These are phyloP conservation scores for Siniperca scherzeri DNA, from an alignment of 2,797 vertebrate genomes.

Conservation along the genomic window DNA sequence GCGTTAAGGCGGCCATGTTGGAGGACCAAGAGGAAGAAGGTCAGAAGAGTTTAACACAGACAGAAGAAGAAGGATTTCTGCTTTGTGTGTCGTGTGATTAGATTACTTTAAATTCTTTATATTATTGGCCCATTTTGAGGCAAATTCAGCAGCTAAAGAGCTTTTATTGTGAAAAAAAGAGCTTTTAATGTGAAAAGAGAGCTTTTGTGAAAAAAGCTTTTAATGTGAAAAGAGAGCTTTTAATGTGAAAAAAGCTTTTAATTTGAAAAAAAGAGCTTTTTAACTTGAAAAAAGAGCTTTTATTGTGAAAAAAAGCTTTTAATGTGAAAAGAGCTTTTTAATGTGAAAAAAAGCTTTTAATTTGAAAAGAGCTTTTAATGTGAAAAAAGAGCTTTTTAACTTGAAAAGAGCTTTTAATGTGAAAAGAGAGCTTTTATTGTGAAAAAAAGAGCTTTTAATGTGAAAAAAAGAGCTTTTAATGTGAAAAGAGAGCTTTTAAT, in stretches of 20 bases:
- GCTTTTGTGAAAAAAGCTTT: neutral
- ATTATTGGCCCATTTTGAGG: neutral
- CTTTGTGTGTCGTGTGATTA: neutral
- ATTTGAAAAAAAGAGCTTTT: too few relatives aligned
- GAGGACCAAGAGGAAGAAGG: slow-evolving; percentile 61
- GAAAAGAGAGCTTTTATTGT: neutral
- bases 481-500: neutral
- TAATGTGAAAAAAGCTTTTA: neutral
- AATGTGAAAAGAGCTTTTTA: neutral
- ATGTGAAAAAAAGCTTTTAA: too few relatives aligned
- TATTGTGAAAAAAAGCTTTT: neutral
- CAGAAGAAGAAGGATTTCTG: neutral
- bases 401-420: too few relatives aligned
- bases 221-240: neutral
- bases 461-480: neutral
- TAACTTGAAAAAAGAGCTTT: too few relatives aligned
- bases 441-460: neutral
- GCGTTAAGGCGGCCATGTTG: slow-evolving; percentile 51
- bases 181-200: neutral
- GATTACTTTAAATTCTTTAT: neutral
- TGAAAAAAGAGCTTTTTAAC: too few relatives aligned
- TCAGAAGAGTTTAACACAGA: slow-evolving; percentile 15
- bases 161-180: neutral
- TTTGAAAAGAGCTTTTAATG: neutral
- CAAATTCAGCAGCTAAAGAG: neutral